Base-by-base conservation (phyloP, 2,888 invertebrate species). In the Pemphredon lugubris region DNA sequence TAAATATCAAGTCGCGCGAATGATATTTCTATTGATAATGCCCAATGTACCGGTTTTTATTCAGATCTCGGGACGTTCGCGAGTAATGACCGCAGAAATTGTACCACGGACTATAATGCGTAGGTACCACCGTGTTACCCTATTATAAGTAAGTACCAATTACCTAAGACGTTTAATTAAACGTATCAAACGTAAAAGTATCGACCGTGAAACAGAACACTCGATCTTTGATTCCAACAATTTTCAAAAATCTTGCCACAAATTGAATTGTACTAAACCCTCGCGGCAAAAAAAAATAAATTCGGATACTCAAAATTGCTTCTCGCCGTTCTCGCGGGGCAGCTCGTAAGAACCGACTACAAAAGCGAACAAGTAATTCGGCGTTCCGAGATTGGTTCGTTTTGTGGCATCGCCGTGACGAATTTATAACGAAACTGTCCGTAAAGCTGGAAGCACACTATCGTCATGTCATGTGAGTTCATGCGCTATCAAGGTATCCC, bases 261-360 rank as follows among this genome's bases (percentile, higher is more conserved):
- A n/a, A n/a, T n/a, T n/a, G n/a, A n/a, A n/a, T n/a, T n/a, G n/a
- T n/a, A n/a, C n/a, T n/a, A n/a, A n/a, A n/a, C n/a, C n/a, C n/a
- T n/a, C n/a, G n/a, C n/a, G n/a, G n/a, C n/a, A n/a, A n/a, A 70
- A 30, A 51, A 60, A 55, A 60, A 60, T 60, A 67, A 64, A 69
- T 23, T 20, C 18, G 34, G 20, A 16, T 20, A 20, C 30, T 5
- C 16, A 34, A 45, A 51, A 68, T 58, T 64, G 47, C 34, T 51
- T 67, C 50, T 55, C 48, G 14, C 50, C 50, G 32, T 21, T 48
- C 23, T 32, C 34, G 26, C 14, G 16, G 39, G 5, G 61, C 39
- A 23, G 40, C 48, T 32, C 60, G 14, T 9, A 7, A 47, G n/a
- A 50, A 58, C 42, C 69, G 53, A 67, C 68, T 67, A 67, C 14